These are phyloP conservation scores for Pterocles burchelli DNA, from an alignment of 2,113 vertebrate species.

Conservation along the genomic window DNA sequence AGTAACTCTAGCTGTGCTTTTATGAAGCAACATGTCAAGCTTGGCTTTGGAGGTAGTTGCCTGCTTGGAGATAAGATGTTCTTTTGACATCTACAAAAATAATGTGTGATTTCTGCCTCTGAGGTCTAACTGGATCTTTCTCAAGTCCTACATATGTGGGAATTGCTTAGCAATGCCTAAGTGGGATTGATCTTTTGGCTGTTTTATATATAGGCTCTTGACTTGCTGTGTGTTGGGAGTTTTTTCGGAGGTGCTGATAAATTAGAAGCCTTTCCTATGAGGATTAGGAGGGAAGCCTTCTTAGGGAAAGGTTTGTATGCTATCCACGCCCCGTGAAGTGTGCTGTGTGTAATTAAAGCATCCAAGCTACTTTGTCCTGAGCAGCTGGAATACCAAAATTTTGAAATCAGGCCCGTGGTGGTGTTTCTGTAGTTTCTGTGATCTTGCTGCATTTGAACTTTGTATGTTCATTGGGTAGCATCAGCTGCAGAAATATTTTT, in stretches of 20 bases:
- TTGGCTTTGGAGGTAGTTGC: not conserved
- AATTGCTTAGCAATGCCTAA: not conserved
- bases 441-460: not conserved
- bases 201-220: not conserved
- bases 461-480: not conserved
- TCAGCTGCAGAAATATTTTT: not conserved
- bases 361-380: not conserved
- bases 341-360: not conserved
- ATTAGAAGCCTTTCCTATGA: not conserved
- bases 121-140: not conserved
- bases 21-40: not conserved
- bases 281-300: not conserved
- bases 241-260: not conserved
- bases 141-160: not conserved
- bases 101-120: not conserved
- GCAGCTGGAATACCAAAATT: not conserved
- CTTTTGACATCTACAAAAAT: not conserved
- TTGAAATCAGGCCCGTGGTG: not conserved
- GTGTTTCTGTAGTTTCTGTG: not conserved
- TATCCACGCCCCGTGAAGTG: not conserved
- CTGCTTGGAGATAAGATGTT: not conserved
- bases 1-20: not conserved
- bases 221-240: not conserved
- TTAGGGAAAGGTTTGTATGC: not conserved
- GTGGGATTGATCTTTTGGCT: not conserved